Conservation (phyloP, 2,113 vertebrate species). For the Lamprologus ornatipinnis region DNA sequence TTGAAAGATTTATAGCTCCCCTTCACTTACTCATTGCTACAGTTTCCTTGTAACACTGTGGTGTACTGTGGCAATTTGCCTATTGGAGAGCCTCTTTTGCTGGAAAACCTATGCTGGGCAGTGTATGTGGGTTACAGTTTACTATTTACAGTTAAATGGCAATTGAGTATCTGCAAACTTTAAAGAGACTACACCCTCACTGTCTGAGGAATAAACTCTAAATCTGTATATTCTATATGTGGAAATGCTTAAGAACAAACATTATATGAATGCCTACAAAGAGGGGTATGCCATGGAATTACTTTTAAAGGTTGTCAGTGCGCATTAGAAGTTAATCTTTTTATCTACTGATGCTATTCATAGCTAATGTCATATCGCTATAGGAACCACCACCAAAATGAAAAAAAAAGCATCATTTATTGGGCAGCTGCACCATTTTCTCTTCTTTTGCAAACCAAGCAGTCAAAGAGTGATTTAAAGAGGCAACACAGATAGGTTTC, state of each 20-base stretch:
- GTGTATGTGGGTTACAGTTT: background rate
- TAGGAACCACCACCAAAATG: background rate
- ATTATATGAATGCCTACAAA: background rate
- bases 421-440: background rate
- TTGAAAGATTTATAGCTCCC: constrained; percentile 57
- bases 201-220: background rate
- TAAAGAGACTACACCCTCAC: background rate
- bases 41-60: constrained; percentile 29
- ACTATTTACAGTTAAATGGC: constrained; percentile 14
- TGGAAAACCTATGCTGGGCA: background rate
- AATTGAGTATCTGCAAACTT: background rate
- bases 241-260: background rate
- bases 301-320: background rate
- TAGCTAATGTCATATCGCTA: background rate
- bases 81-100: constrained; percentile 50
- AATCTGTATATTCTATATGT: background rate
- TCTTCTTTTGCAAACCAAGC: background rate
- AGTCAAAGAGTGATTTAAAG: background rate
- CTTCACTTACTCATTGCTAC: constrained; percentile 43
- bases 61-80: constrained; percentile 46
- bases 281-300: background rate
- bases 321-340: background rate
- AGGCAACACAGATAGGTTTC: background rate
- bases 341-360: background rate
- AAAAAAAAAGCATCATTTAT: background rate